phyloP scores from a whole-genome alignment of 2,797 vertebrate species.

The Thamnophis elegans region DNA sequence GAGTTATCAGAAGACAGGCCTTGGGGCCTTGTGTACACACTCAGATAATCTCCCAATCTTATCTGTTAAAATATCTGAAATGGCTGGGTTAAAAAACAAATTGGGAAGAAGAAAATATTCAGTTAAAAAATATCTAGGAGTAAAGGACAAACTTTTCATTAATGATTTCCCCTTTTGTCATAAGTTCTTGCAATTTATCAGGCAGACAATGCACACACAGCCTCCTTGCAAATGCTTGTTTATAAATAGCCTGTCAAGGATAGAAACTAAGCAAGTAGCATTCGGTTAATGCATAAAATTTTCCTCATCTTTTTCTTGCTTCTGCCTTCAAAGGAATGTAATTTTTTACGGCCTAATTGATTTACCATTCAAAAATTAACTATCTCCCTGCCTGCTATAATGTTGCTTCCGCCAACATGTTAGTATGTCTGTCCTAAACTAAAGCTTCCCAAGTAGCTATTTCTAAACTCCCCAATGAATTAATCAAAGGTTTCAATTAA shows the following conservation, averaged over 20 bases:
- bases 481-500: background rate
- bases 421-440: background rate
- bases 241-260: background rate
- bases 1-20: conserved; percentile 25
- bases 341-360: background rate
- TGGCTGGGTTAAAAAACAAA: background rate
- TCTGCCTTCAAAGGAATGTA: background rate
- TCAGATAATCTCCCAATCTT: background rate
- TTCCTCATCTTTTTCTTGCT: background rate
- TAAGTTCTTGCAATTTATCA: background rate
- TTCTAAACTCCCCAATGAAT: background rate
- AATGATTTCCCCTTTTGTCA: background rate
- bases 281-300: background rate
- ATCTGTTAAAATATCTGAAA: background rate
- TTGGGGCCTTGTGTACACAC: background rate
- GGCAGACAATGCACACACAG: background rate
- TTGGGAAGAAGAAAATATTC: background rate
- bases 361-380: background rate
- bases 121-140: background rate
- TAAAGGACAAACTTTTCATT: background rate
- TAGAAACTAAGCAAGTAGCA: background rate
- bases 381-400: background rate
- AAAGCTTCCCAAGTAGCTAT: background rate
- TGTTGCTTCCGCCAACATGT: background rate
- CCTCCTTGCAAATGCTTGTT: background rate